Percentiles rank a stretch among this genome's conserved stretches.
These are phyloP conservation scores for Uropetala carovei DNA, from an alignment of 2,888 invertebrate genomes.

Conservation along the genomic window DNA sequence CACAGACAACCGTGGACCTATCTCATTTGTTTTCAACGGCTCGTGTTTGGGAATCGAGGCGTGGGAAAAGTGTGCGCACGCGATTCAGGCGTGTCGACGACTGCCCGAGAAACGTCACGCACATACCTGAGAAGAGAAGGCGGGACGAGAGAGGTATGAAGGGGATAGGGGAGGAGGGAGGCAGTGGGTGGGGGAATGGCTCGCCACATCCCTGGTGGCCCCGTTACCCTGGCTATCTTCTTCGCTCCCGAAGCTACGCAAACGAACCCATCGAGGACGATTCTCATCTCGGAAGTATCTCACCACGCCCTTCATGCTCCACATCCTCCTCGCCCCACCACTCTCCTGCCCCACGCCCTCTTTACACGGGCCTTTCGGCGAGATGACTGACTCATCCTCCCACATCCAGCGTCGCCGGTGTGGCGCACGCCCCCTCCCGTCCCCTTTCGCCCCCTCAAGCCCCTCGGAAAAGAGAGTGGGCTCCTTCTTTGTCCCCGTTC, in stretches of 20 bases:
- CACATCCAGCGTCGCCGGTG: not conserved
- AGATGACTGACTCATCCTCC: not conserved
- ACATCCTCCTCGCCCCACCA: not conserved
- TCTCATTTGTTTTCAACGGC: no score
- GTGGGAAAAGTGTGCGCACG: no score
- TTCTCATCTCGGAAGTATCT: not conserved
- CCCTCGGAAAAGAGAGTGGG: not conserved
- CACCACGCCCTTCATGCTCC: conserved; percentile 2
- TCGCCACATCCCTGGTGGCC: not conserved
- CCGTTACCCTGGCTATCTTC: not conserved
- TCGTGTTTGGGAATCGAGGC: no score
- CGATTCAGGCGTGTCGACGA: no score
- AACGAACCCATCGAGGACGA: conserved; percentile 3
- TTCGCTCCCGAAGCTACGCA: not conserved
- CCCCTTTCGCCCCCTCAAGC: not conserved
- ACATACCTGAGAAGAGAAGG: no score
- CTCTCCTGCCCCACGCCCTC: not conserved
- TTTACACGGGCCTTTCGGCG: not conserved
- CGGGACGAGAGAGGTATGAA: no score
- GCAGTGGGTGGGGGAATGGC: not conserved
- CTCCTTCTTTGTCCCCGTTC: not conserved
- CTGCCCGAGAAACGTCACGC: no score
- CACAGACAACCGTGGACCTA: no score
- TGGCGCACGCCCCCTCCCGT: not conserved
- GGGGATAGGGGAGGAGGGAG: no score